Evolutionary conservation across 2,888 invertebrate genomes (phyloP).

Genomic region (Callyntrura sp.): DNA sequence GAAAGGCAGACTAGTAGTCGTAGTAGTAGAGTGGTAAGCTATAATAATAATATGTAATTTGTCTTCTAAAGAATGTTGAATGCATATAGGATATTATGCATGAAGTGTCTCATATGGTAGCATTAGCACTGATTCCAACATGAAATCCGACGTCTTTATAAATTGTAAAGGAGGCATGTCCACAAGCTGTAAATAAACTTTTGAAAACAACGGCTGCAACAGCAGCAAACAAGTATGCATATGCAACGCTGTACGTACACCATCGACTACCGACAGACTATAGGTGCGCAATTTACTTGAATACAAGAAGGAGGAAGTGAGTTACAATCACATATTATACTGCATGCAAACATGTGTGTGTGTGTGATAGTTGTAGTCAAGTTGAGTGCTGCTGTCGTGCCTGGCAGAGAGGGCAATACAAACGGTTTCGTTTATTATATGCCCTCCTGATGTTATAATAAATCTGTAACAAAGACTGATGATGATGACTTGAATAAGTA

Average conservation of each 20-base stretch:
- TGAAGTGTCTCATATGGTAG: constrained; percentile 57
- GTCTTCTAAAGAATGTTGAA: constrained; percentile 59
- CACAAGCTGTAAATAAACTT: constrained; percentile 68
- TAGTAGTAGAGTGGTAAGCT: background rate
- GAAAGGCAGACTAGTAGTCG: no score
- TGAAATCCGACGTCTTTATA: constrained; percentile 58
- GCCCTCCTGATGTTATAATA: constrained; percentile 59
- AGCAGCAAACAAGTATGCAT: constrained; percentile 6
- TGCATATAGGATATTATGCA: background rate
- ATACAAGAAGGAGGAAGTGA: constrained; percentile 11
- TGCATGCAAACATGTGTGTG: background rate
- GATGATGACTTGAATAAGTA: constrained; percentile 43
- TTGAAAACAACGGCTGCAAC: constrained; percentile 40
- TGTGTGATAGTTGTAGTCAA: background rate
- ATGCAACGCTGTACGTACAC: no score
- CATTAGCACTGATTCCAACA: constrained; percentile 1
- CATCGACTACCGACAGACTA: background rate
- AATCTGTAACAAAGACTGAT: constrained; percentile 63
- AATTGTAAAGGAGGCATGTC: constrained; percentile 69
- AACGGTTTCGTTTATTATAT: constrained; percentile 1
- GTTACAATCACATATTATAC: background rate
- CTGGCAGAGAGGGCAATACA: constrained; percentile 23
- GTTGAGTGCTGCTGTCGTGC: background rate
- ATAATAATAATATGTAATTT: constrained; percentile 52
- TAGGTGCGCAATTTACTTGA: background rate